Evolutionary conservation across 2,888 invertebrate genomes (phyloP).

Genomic region (Diaperis boleti): DNA sequence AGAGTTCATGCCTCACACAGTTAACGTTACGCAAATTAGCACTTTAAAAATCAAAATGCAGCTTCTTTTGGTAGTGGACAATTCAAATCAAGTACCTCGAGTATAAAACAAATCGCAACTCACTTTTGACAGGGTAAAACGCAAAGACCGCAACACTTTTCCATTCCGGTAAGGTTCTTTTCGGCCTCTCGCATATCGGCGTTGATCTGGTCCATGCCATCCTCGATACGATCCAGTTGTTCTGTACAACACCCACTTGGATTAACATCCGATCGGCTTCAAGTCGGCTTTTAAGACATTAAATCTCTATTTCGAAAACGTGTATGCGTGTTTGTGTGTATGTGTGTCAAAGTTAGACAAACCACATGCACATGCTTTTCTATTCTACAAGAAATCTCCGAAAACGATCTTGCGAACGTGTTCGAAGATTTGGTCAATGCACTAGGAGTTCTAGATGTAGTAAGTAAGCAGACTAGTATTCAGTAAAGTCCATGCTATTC

Average conservation of each 20-base stretch:
- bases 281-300: constrained; percentile 26
- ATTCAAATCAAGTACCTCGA: too few relatives aligned
- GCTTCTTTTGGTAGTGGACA: too few relatives aligned
- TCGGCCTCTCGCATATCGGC: constrained; percentile 99
- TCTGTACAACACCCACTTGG: constrained; percentile 71
- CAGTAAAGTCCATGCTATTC: constrained; percentile 43
- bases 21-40: too few relatives aligned
- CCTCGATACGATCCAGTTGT: constrained; percentile 99
- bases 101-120: constrained; percentile 62
- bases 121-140: constrained; percentile 99
- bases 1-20: too few relatives aligned
- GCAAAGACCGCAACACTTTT: constrained; percentile 99
- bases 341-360: constrained; percentile 47
- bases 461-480: constrained; percentile 41
- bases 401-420: constrained; percentile 3
- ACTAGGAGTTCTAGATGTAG: constrained; percentile 39
- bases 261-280: constrained; percentile 26
- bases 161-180: constrained; percentile 99
- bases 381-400: constrained; percentile 41
- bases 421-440: constrained; percentile 31
- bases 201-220: constrained; percentile 99
- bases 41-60: too few relatives aligned
- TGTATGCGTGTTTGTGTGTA: constrained; percentile 45
- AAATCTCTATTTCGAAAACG: constrained; percentile 32
- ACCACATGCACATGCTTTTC: constrained; percentile 56